Conservation (phyloP, 30 jellyfish, hydroid and myxozoan species). For the Sanderia malayensis region DNA sequence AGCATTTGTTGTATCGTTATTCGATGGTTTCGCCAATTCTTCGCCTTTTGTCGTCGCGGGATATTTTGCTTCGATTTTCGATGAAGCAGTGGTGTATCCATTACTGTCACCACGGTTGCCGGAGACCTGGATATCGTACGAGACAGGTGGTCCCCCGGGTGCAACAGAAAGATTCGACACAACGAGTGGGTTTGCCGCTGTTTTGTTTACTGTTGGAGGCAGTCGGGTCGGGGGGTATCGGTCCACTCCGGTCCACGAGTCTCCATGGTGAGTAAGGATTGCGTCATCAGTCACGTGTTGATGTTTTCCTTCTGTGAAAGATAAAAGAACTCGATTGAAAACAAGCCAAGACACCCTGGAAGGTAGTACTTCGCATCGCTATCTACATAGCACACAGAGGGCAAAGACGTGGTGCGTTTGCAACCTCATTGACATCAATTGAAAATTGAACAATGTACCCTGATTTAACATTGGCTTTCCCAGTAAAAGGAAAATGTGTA, state of each 20-base stretch:
- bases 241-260: conserved; percentile 82
- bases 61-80: conserved; percentile 50
- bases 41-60: conserved; percentile 15
- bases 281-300: conserved; percentile 81
- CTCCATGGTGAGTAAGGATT: conserved; percentile 64
- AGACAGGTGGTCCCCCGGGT: conserved; percentile 44
- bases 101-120: conserved; percentile 34
- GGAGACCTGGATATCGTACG: conserved; percentile 44
- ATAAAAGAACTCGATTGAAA: no score
- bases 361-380: no score
- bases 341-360: no score
- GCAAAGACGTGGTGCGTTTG: no score
- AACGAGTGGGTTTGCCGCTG: conserved; percentile 20
- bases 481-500: background rate
- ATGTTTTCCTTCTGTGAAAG: conserved; percentile 80
- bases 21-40: background rate
- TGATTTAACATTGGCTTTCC: no score
- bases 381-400: no score
- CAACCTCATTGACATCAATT: no score
- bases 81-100: conserved; percentile 32
- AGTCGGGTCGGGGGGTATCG: conserved; percentile 80
- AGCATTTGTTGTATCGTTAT: background rate
- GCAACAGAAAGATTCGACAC: conserved; percentile 40
- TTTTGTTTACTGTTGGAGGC: conserved; percentile 7
- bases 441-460: no score